Percentiles rank a stretch among this genome's conserved stretches.
phyloP scores from a whole-genome alignment of 2,888 invertebrate species.

The Nephrotoma appendiculata region DNA sequence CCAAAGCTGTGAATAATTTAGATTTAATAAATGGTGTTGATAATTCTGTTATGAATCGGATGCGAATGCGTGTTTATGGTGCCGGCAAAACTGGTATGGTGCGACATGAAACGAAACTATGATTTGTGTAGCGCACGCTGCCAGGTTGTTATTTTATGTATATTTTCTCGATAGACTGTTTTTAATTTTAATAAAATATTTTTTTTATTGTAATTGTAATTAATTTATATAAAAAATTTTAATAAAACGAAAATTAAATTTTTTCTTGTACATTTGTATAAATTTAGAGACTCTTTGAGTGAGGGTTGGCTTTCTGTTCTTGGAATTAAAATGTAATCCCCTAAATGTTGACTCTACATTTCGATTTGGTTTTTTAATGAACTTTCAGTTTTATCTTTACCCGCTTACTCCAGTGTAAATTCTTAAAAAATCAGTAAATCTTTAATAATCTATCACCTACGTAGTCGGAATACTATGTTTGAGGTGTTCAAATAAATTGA shows the following conservation, averaged over 20 bases:
- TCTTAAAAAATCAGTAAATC: too few species aligned
- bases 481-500: too few species aligned
- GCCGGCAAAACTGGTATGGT: conserved; percentile 16
- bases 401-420: too few species aligned
- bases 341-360: too few species aligned
- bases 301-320: too few species aligned
- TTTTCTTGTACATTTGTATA: too few species aligned
- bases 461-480: too few species aligned
- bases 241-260: not conserved
- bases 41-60: conserved; percentile 15
- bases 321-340: too few species aligned
- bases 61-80: conserved; percentile 16
- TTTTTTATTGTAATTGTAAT: not conserved
- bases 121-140: not conserved
- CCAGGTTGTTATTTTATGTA: not conserved
- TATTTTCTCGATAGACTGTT: not conserved
- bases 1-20: conserved; percentile 17
- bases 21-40: conserved; percentile 19
- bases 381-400: too few species aligned
- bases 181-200: not conserved
- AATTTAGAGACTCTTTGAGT: too few species aligned
- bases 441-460: too few species aligned
- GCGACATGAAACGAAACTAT: conserved; percentile 19
- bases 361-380: too few species aligned
- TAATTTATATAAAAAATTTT: not conserved